Conservation (phyloP, 1,140 invertebrate species). For the Lanistes nyassanus region DNA sequence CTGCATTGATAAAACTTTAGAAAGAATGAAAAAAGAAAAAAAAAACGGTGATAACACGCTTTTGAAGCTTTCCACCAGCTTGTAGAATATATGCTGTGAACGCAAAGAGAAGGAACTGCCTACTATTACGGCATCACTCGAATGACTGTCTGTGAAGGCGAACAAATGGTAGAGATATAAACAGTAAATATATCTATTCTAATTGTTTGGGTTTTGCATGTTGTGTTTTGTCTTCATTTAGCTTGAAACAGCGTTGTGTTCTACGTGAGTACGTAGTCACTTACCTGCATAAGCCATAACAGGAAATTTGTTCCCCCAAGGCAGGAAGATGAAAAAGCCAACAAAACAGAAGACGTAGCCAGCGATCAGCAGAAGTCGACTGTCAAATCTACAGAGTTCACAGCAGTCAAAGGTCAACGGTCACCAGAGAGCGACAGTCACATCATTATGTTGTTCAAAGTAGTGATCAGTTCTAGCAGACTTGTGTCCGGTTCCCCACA, state of each 20-base stretch:
- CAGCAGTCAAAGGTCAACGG: slow-evolving; percentile 14
- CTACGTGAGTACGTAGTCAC: background rate
- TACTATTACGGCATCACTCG: background rate
- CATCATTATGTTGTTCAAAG: background rate
- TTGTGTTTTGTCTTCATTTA: background rate
- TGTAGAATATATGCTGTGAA: background rate
- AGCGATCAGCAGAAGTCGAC: slow-evolving; percentile 78
- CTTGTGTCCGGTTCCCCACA: too few relatives aligned
- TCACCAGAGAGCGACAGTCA: too few relatives aligned
- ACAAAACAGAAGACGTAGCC: slow-evolving; percentile 83
- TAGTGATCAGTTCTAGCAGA: too few relatives aligned
- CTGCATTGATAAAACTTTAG: background rate
- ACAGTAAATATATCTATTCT: background rate
- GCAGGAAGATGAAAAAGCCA: slow-evolving; percentile 79
- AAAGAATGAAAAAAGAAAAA: background rate
- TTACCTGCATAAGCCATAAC: slow-evolving; percentile 59
- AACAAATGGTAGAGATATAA: background rate
- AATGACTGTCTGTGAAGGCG: background rate
- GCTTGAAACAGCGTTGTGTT: background rate
- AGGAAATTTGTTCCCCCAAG: slow-evolving; percentile 78
- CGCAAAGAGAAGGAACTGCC: background rate
- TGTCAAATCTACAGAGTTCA: slow-evolving; percentile 49
- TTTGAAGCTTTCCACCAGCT: too few relatives aligned
- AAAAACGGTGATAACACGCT: background rate
- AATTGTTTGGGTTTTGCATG: background rate